phyloP scores from a whole-genome alignment of 2,888 invertebrate species.

The Drosophila rubida region DNA sequence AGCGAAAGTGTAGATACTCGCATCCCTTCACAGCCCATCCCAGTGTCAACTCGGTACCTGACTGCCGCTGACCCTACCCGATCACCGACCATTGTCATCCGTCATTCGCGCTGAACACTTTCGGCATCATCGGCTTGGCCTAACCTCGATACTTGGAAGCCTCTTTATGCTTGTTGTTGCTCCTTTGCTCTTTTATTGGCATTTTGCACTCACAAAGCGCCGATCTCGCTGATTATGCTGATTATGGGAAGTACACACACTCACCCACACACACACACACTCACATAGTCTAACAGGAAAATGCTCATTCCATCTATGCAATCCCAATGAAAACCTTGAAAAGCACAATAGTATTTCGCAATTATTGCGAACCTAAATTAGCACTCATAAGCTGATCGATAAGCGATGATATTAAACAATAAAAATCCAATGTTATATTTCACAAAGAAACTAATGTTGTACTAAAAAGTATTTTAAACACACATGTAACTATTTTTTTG shows the following conservation, averaged over 20 bases:
- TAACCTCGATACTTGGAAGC: conserved; percentile 62
- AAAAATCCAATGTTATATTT: no score
- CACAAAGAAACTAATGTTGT: no score
- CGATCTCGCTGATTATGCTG: conserved; percentile 79
- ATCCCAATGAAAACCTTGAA: conserved; percentile 1
- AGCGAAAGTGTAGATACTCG: conserved; percentile 31
- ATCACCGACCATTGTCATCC: conserved; percentile 43
- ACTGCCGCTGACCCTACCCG: conserved; percentile 43
- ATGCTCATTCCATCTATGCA: conserved; percentile 1
- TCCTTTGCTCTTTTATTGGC: conserved; percentile 64
- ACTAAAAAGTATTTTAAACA: no score
- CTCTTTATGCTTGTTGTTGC: conserved; percentile 37
- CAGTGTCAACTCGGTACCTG: conserved; percentile 28
- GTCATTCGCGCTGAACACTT: conserved; percentile 64
- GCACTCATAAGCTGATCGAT: background rate
- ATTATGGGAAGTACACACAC: conserved; percentile 62
- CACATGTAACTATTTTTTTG: no score
- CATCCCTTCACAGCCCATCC: background rate
- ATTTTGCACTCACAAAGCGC: conserved; percentile 77
- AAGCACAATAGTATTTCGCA: background rate
- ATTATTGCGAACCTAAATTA: background rate
- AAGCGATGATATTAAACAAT: background rate
- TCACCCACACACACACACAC: conserved; percentile 4
- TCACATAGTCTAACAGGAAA: background rate
- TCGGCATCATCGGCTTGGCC: conserved; percentile 44